A percentile compares a stretch with the other conserved stretches of the same genome.
These are phyloP conservation scores for human (Homo sapiens) DNA, from an alignment of 2,113 vertebrate species.

Conservation along the genomic window DNA sequence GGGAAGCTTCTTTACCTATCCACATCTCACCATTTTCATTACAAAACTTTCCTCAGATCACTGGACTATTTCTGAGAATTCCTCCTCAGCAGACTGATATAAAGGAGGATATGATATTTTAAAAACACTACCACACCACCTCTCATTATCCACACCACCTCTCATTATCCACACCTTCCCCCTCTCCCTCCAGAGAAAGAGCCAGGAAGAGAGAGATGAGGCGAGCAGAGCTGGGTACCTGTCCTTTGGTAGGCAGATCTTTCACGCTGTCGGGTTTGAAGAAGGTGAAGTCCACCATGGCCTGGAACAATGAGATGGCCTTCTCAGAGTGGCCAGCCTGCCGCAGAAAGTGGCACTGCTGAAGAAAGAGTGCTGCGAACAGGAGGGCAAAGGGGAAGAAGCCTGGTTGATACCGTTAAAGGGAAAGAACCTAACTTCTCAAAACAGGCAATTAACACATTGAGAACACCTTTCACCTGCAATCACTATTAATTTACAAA, in stretches of 20 bases:
- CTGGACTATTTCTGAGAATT: background rate
- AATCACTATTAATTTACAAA: background rate
- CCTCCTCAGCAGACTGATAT: background rate
- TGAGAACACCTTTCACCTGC: rapidly evolving
- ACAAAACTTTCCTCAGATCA: background rate
- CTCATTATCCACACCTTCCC: background rate
- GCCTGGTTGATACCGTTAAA: background rate
- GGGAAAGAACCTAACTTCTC: background rate
- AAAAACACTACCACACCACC: background rate
- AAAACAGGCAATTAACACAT: rapidly evolving
- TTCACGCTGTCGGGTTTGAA: constrained; percentile 94
- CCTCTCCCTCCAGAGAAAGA: no score
- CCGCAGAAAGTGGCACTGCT: constrained; percentile 95
- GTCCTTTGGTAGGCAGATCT: constrained; percentile 90
- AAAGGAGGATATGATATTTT: background rate
- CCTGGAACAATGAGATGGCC: constrained; percentile 93
- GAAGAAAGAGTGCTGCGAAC: constrained; percentile 87
- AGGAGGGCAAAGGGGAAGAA: constrained; percentile 55
- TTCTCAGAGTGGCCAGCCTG: constrained; percentile 96
- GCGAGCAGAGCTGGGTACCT: constrained; percentile 86
- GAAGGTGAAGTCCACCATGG: constrained; percentile 96
- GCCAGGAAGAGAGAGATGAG: background rate
- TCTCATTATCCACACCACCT: background rate
- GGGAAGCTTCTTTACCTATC: background rate
- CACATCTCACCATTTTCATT: background rate